Evolutionary conservation across 2,797 vertebrate genomes (phyloP).

Genomic region (Emys orbicularis): DNA sequence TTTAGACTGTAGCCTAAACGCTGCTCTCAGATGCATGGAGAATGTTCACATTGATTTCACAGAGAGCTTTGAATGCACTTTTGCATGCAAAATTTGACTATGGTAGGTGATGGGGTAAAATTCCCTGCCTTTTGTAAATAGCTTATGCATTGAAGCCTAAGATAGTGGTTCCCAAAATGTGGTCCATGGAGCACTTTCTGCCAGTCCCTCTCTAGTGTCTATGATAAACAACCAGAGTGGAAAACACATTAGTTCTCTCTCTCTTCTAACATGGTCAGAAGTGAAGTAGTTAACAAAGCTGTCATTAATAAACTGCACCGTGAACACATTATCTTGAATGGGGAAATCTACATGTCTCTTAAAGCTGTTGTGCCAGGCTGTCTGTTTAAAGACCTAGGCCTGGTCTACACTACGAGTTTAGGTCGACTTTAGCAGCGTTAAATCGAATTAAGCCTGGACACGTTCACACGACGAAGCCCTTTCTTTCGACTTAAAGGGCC

Average conservation of each 20-base stretch:
- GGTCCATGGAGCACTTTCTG: background rate
- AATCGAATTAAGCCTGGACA: too few relatives aligned
- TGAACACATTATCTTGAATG: background rate
- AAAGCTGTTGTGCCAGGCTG: background rate
- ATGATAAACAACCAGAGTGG: background rate
- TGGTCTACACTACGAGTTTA: too few relatives aligned
- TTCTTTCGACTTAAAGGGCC: too few relatives aligned
- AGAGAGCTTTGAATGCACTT: background rate
- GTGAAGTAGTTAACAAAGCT: background rate
- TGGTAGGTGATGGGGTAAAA: background rate
- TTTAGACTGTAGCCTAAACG: background rate
- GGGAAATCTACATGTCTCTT: background rate
- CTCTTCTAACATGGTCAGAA: background rate
- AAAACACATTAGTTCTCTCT: rapidly evolving
- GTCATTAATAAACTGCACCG: background rate
- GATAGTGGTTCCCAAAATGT: background rate
- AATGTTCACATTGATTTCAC: background rate
- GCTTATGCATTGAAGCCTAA: background rate
- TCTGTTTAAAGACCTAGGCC: background rate
- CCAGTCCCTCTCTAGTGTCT: background rate
- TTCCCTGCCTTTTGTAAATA: background rate
- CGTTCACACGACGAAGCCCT: too few relatives aligned
- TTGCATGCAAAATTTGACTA: background rate
- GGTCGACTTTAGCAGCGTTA: too few relatives aligned
- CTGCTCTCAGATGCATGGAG: background rate